phyloP scores from a whole-genome alignment of 2,888 invertebrate genomes.

The Drosophila nr. fundita region DNA sequence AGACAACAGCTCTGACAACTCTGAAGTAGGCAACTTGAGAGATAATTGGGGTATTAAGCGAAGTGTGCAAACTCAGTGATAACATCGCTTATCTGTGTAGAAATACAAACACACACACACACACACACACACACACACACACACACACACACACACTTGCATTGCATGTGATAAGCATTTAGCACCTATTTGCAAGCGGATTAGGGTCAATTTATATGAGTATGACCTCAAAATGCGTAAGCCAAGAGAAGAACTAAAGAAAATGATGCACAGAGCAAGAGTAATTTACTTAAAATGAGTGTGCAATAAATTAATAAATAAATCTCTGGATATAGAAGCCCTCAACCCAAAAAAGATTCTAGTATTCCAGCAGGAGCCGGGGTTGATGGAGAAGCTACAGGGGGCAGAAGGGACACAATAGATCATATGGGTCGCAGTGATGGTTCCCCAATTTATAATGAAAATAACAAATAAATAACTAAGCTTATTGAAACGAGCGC shows the following conservation, averaged over 20 bases:
- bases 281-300: background rate
- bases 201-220: slow-evolving; percentile 32
- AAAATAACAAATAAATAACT: background rate
- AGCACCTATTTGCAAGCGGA: slow-evolving; percentile 49
- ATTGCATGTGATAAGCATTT: slow-evolving; percentile 29
- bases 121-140: background rate
- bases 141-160: background rate
- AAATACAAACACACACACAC: background rate
- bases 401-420: background rate
- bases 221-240: background rate
- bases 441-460: no score
- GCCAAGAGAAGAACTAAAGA: background rate
- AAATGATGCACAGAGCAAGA: background rate
- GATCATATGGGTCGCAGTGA: no score
- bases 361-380: background rate
- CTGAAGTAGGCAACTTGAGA: slow-evolving; percentile 24
- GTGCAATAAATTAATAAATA: background rate
- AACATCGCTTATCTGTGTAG: slow-evolving; percentile 40
- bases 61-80: slow-evolving; percentile 52
- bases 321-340: no score
- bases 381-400: background rate
- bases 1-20: background rate
- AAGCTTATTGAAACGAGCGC: background rate
- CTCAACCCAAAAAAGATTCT: background rate
- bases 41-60: slow-evolving; percentile 72